Percentiles rank a stretch among this genome's conserved stretches.
Conservation (phyloP, 2,113 vertebrate species). For the Stigmatopora nigra region DNA sequence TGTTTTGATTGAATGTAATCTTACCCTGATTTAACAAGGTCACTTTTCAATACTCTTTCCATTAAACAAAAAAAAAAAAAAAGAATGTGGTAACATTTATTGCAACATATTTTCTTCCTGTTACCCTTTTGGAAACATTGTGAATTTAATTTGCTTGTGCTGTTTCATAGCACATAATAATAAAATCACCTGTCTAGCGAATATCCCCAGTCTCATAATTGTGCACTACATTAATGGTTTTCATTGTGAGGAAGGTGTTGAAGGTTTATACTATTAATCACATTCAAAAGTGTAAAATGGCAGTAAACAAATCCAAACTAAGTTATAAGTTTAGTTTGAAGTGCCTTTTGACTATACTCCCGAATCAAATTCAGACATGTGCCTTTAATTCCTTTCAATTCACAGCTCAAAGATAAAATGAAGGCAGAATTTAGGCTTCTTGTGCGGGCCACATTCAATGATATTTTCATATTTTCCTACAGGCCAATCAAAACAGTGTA, state of each 20-base stretch:
- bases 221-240: not conserved
- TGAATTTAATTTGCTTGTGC: slow-evolving; percentile 17
- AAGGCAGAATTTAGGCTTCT: too few species aligned
- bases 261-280: too few species aligned
- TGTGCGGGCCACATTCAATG: too few species aligned
- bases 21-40: slow-evolving; percentile 2
- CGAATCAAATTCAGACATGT: too few species aligned
- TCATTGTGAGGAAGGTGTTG: not conserved
- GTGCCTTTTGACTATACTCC: too few species aligned
- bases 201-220: slow-evolving; percentile 5
- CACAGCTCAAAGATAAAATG: too few species aligned
- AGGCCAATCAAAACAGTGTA: too few species aligned
- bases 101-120: slow-evolving; percentile 1
- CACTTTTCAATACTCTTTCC: not conserved
- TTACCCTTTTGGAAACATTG: slow-evolving; percentile 12
- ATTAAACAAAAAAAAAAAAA: slow-evolving; percentile 4
- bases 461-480: too few species aligned
- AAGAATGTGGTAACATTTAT: not conserved
- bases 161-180: slow-evolving; percentile 47
- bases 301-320: too few species aligned
- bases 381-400: too few species aligned
- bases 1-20: slow-evolving; percentile 17
- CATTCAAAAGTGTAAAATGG: too few species aligned
- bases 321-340: too few species aligned
- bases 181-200: slow-evolving; percentile 44